A percentile compares a stretch with the other conserved stretches of the same genome.
These are phyloP conservation scores for Erpornis zantholeuca DNA, from an alignment of 2,113 vertebrate genomes.

Conservation along the genomic window DNA sequence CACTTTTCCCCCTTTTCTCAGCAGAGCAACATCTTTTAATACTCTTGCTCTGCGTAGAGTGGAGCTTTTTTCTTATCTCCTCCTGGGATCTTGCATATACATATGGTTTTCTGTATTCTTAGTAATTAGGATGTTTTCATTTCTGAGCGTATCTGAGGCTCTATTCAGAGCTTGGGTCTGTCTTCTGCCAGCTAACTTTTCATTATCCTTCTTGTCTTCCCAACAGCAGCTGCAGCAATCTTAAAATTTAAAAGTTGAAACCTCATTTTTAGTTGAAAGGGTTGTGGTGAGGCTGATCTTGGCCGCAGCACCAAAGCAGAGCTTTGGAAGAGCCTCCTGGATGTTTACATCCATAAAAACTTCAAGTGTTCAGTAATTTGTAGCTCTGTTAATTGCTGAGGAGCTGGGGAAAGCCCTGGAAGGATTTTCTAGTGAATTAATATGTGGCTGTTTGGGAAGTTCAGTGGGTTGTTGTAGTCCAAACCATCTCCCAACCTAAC, in stretches of 20 bases:
- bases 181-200: background rate
- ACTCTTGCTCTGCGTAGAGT: background rate
- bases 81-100: background rate
- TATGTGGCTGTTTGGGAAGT: background rate
- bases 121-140: slow-evolving; percentile 29
- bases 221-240: background rate
- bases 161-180: background rate
- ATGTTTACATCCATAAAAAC: background rate
- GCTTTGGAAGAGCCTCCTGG: background rate
- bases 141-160: background rate
- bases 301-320: background rate
- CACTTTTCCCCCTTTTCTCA: background rate
- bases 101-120: slow-evolving; percentile 2
- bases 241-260: background rate
- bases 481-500: background rate
- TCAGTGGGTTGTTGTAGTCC: background rate
- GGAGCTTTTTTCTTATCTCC: background rate
- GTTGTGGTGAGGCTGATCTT: background rate
- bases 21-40: background rate
- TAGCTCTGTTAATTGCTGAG: background rate
- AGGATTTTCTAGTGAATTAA: background rate
- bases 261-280: background rate
- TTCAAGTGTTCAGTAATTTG: background rate
- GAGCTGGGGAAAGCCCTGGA: background rate
- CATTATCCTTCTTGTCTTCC: background rate